phyloP scores from a whole-genome alignment of 2,113 vertebrate genomes.

The Lepus europaeus region DNA sequence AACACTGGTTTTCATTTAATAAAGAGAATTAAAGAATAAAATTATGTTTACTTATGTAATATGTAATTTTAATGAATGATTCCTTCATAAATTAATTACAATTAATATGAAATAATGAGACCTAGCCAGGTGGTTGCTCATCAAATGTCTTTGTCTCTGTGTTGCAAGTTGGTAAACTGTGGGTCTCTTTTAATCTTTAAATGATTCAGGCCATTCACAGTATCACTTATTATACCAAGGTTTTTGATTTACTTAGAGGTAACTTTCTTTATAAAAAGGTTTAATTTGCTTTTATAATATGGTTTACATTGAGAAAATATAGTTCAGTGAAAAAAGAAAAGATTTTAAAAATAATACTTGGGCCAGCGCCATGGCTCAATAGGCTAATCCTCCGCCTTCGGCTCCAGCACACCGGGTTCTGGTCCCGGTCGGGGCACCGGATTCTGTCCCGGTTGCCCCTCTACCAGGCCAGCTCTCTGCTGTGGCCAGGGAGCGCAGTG shows the following conservation, averaged over 20 bases:
- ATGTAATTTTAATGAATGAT: neutral
- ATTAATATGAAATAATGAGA: constrained; percentile 25
- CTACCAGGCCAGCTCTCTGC: too few species aligned
- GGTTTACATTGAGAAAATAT: constrained; percentile 9
- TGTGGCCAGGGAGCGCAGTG: too few species aligned
- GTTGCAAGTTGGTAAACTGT: neutral
- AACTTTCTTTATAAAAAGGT: neutral
- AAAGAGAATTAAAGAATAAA: neutral
- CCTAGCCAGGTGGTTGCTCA: neutral
- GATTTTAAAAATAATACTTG: neutral
- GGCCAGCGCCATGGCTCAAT: too few species aligned
- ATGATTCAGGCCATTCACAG: neutral
- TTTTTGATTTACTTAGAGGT: neutral
- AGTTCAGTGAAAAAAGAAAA: neutral
- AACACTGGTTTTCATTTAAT: constrained; percentile 47
- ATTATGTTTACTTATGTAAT: neutral
- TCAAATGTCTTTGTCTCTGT: neutral
- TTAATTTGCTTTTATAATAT: constrained; percentile 31
- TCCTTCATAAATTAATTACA: neutral
- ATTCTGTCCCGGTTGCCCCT: too few species aligned
- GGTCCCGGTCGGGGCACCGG: too few species aligned
- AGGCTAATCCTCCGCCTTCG: too few species aligned
- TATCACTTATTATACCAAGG: neutral
- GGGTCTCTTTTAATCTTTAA: neutral
- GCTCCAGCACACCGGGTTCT: too few species aligned